phyloP scores from a whole-genome alignment of 2,888 invertebrate genomes.

The Meandrusa payeni region DNA sequence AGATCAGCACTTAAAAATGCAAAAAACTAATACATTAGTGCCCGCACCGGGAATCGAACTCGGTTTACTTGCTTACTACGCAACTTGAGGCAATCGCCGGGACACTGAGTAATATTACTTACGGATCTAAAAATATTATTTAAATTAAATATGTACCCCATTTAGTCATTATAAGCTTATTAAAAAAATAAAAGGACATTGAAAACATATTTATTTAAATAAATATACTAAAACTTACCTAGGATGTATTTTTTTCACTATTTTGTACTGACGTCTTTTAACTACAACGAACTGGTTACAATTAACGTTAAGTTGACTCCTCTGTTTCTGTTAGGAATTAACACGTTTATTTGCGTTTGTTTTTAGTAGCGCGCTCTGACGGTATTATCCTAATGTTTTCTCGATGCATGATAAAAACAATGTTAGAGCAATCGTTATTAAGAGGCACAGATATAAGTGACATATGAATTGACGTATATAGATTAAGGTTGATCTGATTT shows the following conservation, averaged over 20 bases:
- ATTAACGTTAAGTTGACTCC: not conserved
- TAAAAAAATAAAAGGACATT: too few relatives aligned
- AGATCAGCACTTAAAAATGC: too few relatives aligned
- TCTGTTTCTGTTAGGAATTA: constrained; percentile 3
- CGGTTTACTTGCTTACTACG: too few relatives aligned
- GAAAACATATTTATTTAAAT: too few relatives aligned
- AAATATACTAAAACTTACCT: not conserved
- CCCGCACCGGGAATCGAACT: too few relatives aligned
- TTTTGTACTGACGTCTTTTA: constrained; percentile 2
- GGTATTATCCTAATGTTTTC: too few relatives aligned
- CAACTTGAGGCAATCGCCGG: too few relatives aligned
- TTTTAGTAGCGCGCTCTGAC: not conserved
- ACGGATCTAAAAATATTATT: too few relatives aligned
- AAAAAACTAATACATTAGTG: too few relatives aligned
- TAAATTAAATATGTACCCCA: too few relatives aligned
- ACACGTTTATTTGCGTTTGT: constrained; percentile 1
- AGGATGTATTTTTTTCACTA: not conserved
- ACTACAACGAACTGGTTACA: constrained; percentile 1
- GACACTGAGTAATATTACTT: too few relatives aligned
- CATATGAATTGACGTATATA: constrained; percentile 11
- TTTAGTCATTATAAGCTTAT: too few relatives aligned
- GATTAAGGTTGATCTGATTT: constrained; percentile 17
- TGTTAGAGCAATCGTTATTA: not conserved
- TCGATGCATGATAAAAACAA: not conserved
- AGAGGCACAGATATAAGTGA: constrained; percentile 5